Conservation (phyloP, 2,113 vertebrate species). For the Casuarius casuarius region DNA sequence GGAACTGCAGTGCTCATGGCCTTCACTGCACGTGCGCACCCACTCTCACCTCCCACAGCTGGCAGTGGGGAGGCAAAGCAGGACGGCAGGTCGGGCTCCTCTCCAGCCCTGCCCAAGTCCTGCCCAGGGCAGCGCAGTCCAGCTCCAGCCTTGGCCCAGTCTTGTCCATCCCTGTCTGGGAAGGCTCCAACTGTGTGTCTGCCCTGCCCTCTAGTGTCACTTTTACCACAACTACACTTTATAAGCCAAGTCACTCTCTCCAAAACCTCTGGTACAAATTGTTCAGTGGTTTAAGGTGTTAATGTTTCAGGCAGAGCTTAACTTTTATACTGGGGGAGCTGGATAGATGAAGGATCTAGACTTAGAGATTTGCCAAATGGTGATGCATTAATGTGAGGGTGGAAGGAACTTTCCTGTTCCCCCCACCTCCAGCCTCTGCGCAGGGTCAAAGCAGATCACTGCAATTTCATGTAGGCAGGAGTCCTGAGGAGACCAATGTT, state of each 20-base stretch:
- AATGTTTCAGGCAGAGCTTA: neutral
- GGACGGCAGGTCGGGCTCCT: neutral
- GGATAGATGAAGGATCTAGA: neutral
- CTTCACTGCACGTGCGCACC: neutral
- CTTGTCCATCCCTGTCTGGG: neutral
- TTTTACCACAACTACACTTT: neutral
- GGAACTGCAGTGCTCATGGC: neutral
- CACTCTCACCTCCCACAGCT: neutral
- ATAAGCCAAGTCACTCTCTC: rapidly evolving
- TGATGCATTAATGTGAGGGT: neutral
- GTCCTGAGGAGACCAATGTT: neutral
- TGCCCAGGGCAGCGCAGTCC: neutral
- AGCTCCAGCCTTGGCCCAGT: too few species aligned
- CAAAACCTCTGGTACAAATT: neutral
- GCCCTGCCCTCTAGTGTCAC: constrained; percentile 74
- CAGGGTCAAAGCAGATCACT: neutral
- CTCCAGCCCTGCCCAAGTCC: neutral
- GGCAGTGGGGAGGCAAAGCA: rapidly evolving
- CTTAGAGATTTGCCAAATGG: neutral
- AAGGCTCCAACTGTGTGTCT: constrained; percentile 32
- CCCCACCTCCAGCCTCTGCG: neutral
- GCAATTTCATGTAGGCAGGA: neutral
- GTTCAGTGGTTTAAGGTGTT: neutral
- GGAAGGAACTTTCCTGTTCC: neutral
- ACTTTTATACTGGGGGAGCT: neutral